Conservation (phyloP, 2,113 vertebrate genomes). For the Psittacara wagleri region DNA sequence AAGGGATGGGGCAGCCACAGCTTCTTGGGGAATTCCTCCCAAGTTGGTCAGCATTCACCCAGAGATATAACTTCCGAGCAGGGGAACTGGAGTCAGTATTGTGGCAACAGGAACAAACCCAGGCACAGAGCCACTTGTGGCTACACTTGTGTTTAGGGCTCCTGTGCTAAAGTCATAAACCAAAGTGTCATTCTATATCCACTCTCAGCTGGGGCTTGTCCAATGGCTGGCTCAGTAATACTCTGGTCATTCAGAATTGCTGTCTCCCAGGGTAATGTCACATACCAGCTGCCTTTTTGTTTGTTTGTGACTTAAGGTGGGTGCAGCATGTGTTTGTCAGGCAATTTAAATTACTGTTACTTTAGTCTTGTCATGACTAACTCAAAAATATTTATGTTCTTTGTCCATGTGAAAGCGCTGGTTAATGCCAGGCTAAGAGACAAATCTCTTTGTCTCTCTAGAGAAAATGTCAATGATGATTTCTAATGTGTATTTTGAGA, state of each 20-base stretch:
- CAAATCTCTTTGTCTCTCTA: not conserved
- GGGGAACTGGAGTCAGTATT: not conserved
- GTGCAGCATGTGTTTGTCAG: not conserved
- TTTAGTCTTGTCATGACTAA: not conserved
- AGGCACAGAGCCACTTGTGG: not conserved
- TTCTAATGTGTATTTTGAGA: not conserved
- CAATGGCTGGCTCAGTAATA: not conserved
- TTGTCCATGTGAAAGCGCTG: accelerated
- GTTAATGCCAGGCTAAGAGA: not conserved
- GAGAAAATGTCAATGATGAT: not conserved
- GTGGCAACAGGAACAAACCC: no score
- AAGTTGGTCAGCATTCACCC: not conserved
- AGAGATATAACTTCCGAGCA: not conserved
- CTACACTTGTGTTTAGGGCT: accelerated
- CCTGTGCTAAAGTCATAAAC: not conserved
- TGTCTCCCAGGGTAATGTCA: not conserved
- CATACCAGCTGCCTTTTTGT: not conserved
- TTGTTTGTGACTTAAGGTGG: not conserved
- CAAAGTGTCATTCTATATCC: accelerated
- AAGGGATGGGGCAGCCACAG: not conserved
- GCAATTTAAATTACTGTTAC: not conserved
- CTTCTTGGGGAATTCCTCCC: not conserved
- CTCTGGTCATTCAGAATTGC: not conserved
- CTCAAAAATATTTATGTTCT: not conserved
- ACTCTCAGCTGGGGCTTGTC: not conserved